phyloP scores from a whole-genome alignment of 2,888 invertebrate genomes.

The Altica lythri region DNA sequence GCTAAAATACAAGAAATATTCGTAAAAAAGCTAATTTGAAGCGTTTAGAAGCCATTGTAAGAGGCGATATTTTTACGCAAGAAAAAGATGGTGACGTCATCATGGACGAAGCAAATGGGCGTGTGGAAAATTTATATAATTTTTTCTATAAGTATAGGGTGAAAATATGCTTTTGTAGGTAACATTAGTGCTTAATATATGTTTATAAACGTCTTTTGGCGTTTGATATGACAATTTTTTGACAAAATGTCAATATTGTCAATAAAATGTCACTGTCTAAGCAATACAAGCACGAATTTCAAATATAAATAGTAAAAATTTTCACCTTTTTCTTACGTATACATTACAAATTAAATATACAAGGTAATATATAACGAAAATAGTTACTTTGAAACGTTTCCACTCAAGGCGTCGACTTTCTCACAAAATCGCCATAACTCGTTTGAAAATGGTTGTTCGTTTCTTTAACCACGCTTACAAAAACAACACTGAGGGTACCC shows the following conservation, averaged over 20 bases:
- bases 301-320: conserved; percentile 23
- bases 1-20: conserved; percentile 17
- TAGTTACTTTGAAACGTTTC: conserved; percentile 20
- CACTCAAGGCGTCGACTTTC: conserved; percentile 30
- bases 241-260: conserved; percentile 39
- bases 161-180: conserved; percentile 17
- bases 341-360: conserved; percentile 9
- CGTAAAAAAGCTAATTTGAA: background rate
- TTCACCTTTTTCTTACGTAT: conserved; percentile 3
- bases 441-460: conserved; percentile 23
- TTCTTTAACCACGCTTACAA: conserved; percentile 6
- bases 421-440: conserved; percentile 34
- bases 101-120: conserved; percentile 30
- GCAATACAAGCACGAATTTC: conserved; percentile 27
- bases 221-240: conserved; percentile 37
- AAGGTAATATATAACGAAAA: conserved; percentile 12
- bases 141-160: conserved; percentile 14
- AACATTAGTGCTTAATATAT: conserved; percentile 24
- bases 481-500: conserved; percentile 5
- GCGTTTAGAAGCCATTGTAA: background rate
- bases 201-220: conserved; percentile 36
- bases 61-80: conserved; percentile 23
- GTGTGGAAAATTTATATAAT: conserved; percentile 24
- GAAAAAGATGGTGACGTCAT: conserved; percentile 34
- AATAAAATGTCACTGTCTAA: conserved; percentile 37